Evolutionary conservation across 2,888 invertebrate species (phyloP), one percentile per base, ranked within the genome.

Genomic region (Eupithecia subfuscata): DNA sequence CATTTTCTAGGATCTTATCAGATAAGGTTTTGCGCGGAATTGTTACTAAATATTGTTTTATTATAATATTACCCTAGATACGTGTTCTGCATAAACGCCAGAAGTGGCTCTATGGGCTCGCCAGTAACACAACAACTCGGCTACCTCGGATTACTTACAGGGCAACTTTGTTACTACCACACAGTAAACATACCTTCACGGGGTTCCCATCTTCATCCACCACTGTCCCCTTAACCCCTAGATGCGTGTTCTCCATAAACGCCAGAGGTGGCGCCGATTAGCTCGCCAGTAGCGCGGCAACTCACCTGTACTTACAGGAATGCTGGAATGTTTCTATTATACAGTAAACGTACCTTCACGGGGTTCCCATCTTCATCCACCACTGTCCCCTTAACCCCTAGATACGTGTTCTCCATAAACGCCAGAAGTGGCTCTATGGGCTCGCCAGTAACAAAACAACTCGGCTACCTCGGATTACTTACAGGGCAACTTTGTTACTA

Each of bases 131-230:
- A 96, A 95, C 84, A 99, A 91, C n/a, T 96, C 95, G 0, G 91
- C 90, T 0, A 97, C 97, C 0, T 86, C 79, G 0, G 99, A 99
- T 90, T 96, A 99, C 92, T 99, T 99, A 94, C 98, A 98, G 93
- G 34, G 34, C 2, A 34, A 2, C 34, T 34, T 0, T 48, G 18
- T 48, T 48, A 1, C 48, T 48, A 48, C 7, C 7, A 48, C 2
- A 48, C 18, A 48, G 22, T 63, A 25, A 34, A 34, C 64, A 4
- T 34, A 94, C 95, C 87, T 96, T 92, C 16, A 98, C 93, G 0
- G 97, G 96, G 40, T 95, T 89, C 0, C 96, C 96, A 11, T 95
- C 91, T 8, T 94, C 91, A 85, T 97, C 97, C 0, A 90, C 84
- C 0, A 98, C 97, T 43, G 97, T 88, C 0, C 97, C 97, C 88